These are phyloP conservation scores for Acipenser transmontanus DNA, from an alignment of 2,797 vertebrate species.

Conservation along the genomic window DNA sequence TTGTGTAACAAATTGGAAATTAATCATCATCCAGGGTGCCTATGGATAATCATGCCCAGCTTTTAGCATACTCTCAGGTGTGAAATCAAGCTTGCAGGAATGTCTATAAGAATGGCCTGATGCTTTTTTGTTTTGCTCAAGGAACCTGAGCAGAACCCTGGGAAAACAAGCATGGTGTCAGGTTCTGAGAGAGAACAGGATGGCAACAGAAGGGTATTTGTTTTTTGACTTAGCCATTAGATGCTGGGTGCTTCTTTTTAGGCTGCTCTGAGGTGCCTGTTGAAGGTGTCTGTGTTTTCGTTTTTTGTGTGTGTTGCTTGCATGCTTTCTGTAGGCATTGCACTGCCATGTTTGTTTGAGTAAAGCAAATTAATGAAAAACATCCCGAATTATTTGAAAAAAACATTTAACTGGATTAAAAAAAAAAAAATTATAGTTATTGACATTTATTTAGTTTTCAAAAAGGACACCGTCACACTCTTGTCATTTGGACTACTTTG, in stretches of 20 bases:
- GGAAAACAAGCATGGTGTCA: constrained; percentile 41
- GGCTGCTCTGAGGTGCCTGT: constrained; percentile 23
- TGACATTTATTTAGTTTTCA: not conserved
- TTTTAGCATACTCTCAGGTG: constrained; percentile 20
- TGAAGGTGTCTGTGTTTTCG: constrained; percentile 23
- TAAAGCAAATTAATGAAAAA: not conserved
- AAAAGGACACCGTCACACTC: not conserved
- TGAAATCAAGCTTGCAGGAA: constrained; percentile 18
- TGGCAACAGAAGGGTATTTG: constrained; percentile 41
- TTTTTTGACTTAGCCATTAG: constrained; percentile 38
- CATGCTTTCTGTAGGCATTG: constrained; percentile 14
- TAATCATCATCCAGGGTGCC: not conserved
- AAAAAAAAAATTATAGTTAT: no score
- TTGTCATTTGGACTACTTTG: not conserved
- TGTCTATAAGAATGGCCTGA: constrained; percentile 33
- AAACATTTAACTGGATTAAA: not conserved
- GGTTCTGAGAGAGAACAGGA: constrained; percentile 49
- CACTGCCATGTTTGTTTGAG: not conserved
- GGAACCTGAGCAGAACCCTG: constrained; percentile 43
- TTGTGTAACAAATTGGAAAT: not conserved
- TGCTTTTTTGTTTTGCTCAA: constrained; percentile 54
- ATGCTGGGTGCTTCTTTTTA: constrained; percentile 19
- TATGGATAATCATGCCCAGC: constrained; percentile 26
- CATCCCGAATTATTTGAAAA: not conserved
- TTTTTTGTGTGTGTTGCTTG: constrained; percentile 16